Base-by-base conservation (phyloP, 1,140 invertebrate species). In the Mycetomoellerius zeteki region DNA sequence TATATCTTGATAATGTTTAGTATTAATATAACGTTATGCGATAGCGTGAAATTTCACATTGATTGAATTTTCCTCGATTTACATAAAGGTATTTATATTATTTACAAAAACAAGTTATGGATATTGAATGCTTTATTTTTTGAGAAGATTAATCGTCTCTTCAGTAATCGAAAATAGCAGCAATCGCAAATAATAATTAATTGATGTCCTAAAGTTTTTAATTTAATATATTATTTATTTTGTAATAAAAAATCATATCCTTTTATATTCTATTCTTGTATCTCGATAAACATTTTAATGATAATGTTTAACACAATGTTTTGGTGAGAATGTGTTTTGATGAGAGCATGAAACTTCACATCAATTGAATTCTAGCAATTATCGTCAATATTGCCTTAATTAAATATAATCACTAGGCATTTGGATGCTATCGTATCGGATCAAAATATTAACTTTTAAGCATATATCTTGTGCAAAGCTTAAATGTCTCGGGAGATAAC, bases 41-140 rank as follows among this genome's bases (percentile, higher is more conserved):
- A 50, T 50, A 50, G 47, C 14, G 3, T 50, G 47, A 50, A 50
- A 50, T 50, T 50, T 50, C 3, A 16, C 3, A 16, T 16, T 50
- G 47, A 50, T 50, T 64, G 50, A 84, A 47, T 86, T 33, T 80
- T 19, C 7, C 14, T 47, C 10, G 2, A 27, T 72, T 82, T 47
- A 27, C 8, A 3, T 21, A 21, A 21, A 56, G n/a, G n/a, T 56
- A 21, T 43, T 30, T 30, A 30, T 30, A 30, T 30, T 2, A 30
- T 30, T 30, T 24, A 64, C 3, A 24, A 16, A 30, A 37, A 0
- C 43, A 7, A 16, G 3, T 1, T 24, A 0, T 12, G 30, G 24
- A 43, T 47, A 47, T 43, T 24, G 60, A n/a, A 50, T 73, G 21
- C 6, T 76, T 76, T 0, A 21, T 21, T 12, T 76, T 43, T 58